A percentile compares a stretch with the other conserved stretches of the same genome.
These are phyloP conservation scores for Aphaenogaster floridana DNA, from an alignment of 1,140 invertebrate genomes.

Conservation along the genomic window DNA sequence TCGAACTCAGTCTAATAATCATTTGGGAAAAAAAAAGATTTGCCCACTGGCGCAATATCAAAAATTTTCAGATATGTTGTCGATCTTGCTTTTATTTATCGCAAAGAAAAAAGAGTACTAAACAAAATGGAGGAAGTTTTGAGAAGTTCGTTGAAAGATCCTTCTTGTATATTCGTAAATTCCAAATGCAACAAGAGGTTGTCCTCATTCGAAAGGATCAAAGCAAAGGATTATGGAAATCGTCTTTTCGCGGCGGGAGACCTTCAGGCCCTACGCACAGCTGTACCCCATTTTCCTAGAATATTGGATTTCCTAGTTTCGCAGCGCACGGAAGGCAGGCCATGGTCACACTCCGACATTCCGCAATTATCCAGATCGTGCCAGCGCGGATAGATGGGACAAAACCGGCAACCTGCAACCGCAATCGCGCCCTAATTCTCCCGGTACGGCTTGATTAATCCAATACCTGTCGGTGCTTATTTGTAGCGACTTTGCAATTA, in stretches of 20 bases:
- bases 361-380: conserved; percentile 17
- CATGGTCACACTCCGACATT: conserved; percentile 1
- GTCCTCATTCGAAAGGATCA: not conserved
- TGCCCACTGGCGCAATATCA: not conserved
- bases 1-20: not conserved
- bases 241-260: not conserved
- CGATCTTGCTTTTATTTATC: not conserved
- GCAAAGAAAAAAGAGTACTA: not conserved
- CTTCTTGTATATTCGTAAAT: not conserved
- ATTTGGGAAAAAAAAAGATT: not conserved
- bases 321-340: not conserved
- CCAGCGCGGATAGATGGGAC: not conserved
- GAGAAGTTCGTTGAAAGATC: not conserved
- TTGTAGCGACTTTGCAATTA: conserved; percentile 54
- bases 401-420: conserved; percentile 45
- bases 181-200: not conserved
- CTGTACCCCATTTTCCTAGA: conserved; percentile 21
- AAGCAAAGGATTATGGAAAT: conserved; percentile 3
- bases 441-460: conserved; percentile 77
- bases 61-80: not conserved
- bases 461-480: conserved; percentile 71
- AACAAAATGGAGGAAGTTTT: not conserved
- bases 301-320: conserved; percentile 53
- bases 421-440: conserved; percentile 74
- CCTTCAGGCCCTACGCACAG: conserved; percentile 7